Conservation (phyloP, 1,140 invertebrate species). For the Chymomyza costata region DNA sequence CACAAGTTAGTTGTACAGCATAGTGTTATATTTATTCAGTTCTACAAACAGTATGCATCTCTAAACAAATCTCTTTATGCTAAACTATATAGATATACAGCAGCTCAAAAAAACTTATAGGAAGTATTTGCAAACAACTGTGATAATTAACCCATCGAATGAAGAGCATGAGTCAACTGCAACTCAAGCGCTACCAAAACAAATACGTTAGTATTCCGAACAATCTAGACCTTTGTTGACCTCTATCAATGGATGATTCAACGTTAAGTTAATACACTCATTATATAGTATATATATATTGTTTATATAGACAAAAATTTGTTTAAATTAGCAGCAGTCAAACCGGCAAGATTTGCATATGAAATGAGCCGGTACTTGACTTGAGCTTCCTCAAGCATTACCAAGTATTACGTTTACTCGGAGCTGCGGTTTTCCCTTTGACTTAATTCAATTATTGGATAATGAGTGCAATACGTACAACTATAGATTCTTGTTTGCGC, state of each 20-base stretch:
- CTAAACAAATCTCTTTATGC: too few relatives aligned
- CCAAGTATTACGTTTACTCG: slow-evolving; percentile 17
- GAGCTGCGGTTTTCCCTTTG: background rate
- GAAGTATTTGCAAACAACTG: too few relatives aligned
- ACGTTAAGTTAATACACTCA: slow-evolving; percentile 16
- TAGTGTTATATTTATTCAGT: too few relatives aligned
- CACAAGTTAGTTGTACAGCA: too few relatives aligned
- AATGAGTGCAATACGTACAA: background rate
- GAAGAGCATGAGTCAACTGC: too few relatives aligned
- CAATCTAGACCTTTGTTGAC: slow-evolving; percentile 19
- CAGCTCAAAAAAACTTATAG: too few relatives aligned
- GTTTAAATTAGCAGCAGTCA: slow-evolving; percentile 37
- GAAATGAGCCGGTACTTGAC: slow-evolving; percentile 38
- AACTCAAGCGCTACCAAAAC: too few relatives aligned
- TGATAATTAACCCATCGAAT: too few relatives aligned
- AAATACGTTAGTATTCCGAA: too few relatives aligned
- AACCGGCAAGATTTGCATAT: slow-evolving; percentile 52
- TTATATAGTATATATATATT: slow-evolving; percentile 9
- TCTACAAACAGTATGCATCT: too few relatives aligned
- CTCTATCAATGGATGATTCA: slow-evolving; percentile 22
- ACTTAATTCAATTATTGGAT: slow-evolving; percentile 15
- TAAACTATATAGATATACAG: too few relatives aligned
- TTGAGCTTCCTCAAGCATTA: slow-evolving; percentile 26
- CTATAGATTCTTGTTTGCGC: slow-evolving; percentile 37
- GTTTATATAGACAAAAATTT: slow-evolving; percentile 9